Evolutionary conservation across 1,140 invertebrate species (phyloP), one percentile per base, ranked within the genome.

Genomic region (Drosophila gunungcola): DNA sequence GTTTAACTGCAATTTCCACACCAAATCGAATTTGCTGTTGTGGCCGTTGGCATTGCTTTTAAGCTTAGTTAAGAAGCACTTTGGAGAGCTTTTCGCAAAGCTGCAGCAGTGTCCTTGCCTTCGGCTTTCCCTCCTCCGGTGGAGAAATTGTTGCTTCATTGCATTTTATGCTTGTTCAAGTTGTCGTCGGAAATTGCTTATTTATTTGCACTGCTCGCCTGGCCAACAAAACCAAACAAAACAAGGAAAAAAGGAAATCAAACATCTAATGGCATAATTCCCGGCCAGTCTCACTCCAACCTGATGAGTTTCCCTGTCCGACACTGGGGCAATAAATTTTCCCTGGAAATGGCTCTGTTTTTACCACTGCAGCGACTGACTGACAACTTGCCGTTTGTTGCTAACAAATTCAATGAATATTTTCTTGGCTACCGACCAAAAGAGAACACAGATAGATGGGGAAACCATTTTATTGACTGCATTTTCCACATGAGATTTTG

Each of bases 321-420:
- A 34, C 55, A 58, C 43, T 55, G 3, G 25, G 72, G 46, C 53
- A 57, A 83, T 88, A 79, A 81, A 81, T 85, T 86, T 74, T 45
- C 21, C 60, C 25, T 45, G 57, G 27, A 82, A 65, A 58, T 61
- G n/a, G 36, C 29, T 57, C 72, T 49, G 55, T 38, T 73, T 62
- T 70, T 38, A 21, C 13, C 21, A 49, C 45, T 42, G 38, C 74
- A 61, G 42, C 36, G 62, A 34, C 63, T 77, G 72, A 83, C 63
- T 73, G 83, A 89, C 80, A 83, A 69, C 51, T 67, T 76, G 76
- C 76, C 84, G 75, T 80, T 83, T 80, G 84, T 88, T 81, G 83
- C 84, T 88, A 73, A 51, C 49, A 88, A 88, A 86, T 86, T 88
- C 83, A 86, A 82, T 88, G 82, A 86, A 86, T 86, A 86, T 86